Evolutionary conservation across 2,113 vertebrate species (phyloP), one percentile per base, ranked within the genome.

Genomic region (Menura novaehollandiae): DNA sequence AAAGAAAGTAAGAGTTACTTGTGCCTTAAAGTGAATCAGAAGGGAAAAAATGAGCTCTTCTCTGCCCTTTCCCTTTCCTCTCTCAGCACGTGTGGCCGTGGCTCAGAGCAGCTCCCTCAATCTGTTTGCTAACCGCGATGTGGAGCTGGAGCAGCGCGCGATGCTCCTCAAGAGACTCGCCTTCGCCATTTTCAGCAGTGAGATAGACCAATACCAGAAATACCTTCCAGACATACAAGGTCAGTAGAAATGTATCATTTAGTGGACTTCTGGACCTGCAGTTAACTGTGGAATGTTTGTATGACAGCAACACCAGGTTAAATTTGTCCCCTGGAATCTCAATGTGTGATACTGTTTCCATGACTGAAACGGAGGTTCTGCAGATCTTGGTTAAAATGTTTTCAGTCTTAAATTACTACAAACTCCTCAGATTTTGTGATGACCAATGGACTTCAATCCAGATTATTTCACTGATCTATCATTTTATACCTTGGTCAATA

Each of bases 191-290:
- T 99, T 99, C 76, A 99, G 99, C 97, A 99, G 99, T 30, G 99
- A 99, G 96, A 97, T 99, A 96, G 99, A 99, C 97, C 99, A 99
- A 60, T 99, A 99, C 97, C 99, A 99, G 98, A 99, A 99, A 79
- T 99, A 99, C 95, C 98, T 99, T 79, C 99, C 98, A 60, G 99
- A 99, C 88, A 99, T 99, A 97, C 99, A 99, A 98, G 99, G 99
- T 99, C 95, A 97, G 97, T 91, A 64, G 55, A 82, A 62, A 71
- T 6, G 2, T 10, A 5, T 41, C 21, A 2, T 11, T 51, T 37
- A 37, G 15, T n/a, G 43, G 10, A 16, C 41, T 66, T 51, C 43
- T 32, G 24, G 19, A 41, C 51, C 11, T 69, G 24, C 3, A 30
- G 26, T 28, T 63, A 5, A 6, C 47, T 81, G 35, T 75, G 55